These are phyloP conservation scores for Volucella zonaria DNA, from an alignment of 2,888 invertebrate species.

Conservation along the genomic window DNA sequence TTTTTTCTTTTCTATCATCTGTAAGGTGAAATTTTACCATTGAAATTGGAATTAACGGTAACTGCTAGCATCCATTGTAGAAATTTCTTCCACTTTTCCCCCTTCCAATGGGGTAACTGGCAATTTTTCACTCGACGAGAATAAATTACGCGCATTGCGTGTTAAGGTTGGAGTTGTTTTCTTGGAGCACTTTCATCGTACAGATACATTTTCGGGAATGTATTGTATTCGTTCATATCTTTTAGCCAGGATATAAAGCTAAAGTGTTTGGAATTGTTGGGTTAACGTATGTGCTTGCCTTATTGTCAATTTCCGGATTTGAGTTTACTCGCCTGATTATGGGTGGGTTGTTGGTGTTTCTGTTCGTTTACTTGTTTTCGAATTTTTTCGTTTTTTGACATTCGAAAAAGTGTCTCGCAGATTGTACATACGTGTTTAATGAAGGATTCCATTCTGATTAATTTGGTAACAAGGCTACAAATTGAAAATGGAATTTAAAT, in stretches of 20 bases:
- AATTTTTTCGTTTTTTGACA: background rate
- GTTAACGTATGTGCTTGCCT: conserved; percentile 33
- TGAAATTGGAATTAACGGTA: conserved; percentile 7
- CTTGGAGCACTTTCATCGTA: background rate
- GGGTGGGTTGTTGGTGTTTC: background rate
- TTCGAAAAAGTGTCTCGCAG: background rate
- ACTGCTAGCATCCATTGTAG: background rate
- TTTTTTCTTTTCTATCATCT: conserved; percentile 22
- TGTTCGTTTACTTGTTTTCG: conserved; percentile 6
- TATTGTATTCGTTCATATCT: background rate
- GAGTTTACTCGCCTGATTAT: conserved; percentile 46
- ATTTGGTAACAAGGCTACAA: conserved; percentile 49
- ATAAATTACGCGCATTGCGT: conserved; percentile 41
- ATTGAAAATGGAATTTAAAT: conserved; percentile 47
- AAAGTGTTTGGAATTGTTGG: conserved; percentile 38
- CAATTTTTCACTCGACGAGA: conserved; percentile 45
- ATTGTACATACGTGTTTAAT: conserved; percentile 32
- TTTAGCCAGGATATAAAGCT: conserved; percentile 3
- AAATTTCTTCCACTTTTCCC: background rate
- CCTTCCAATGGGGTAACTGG: background rate
- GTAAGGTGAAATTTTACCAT: conserved; percentile 6
- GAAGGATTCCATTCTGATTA: conserved; percentile 54
- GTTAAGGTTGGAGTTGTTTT: conserved; percentile 5
- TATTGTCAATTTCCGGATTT: conserved; percentile 64
- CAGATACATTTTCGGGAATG: background rate